A percentile compares a stretch with the other conserved stretches of the same genome.
Conservation (phyloP, 2,888 invertebrate genomes). For the Psylliodes chrysocephalus region DNA sequence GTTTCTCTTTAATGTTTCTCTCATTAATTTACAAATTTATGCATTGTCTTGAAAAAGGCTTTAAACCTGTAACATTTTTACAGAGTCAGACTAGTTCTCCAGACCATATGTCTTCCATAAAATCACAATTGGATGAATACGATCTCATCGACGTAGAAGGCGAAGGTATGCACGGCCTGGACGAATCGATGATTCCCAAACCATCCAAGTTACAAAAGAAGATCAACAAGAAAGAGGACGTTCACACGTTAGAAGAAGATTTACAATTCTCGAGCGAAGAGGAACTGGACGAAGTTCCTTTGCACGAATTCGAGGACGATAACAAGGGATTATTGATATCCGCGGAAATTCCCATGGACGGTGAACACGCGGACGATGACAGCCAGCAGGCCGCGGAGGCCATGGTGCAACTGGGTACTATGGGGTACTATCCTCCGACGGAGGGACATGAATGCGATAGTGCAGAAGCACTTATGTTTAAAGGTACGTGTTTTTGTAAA, state of each 20-base stretch:
- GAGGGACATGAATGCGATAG: slow-evolving; percentile 51
- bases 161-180: slow-evolving; percentile 61
- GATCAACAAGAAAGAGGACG: slow-evolving; percentile 61
- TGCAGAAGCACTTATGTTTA: slow-evolving; percentile 50
- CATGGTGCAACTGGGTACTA: slow-evolving; percentile 78
- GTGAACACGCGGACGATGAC: slow-evolving; percentile 56
- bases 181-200: slow-evolving; percentile 56
- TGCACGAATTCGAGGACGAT: slow-evolving; percentile 66
- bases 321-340: slow-evolving; percentile 62
- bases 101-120: slow-evolving; percentile 61
- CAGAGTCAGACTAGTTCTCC: slow-evolving; percentile 73
- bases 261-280: slow-evolving; percentile 78
- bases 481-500: slow-evolving; percentile 42
- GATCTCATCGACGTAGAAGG: slow-evolving; percentile 77
- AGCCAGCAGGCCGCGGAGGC: slow-evolving; percentile 79
- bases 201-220: slow-evolving; percentile 57
- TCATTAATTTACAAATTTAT: slow-evolving; percentile 18
- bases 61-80: slow-evolving; percentile 39
- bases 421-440: slow-evolving; percentile 70
- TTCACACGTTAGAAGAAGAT: slow-evolving; percentile 63
- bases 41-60: no score
- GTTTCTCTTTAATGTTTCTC: no score
- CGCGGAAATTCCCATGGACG: slow-evolving; percentile 62
- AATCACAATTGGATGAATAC: slow-evolving; percentile 64
- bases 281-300: slow-evolving; percentile 72